Conservation (phyloP, 2,888 invertebrate genomes). For the Coecobrya sp. region DNA sequence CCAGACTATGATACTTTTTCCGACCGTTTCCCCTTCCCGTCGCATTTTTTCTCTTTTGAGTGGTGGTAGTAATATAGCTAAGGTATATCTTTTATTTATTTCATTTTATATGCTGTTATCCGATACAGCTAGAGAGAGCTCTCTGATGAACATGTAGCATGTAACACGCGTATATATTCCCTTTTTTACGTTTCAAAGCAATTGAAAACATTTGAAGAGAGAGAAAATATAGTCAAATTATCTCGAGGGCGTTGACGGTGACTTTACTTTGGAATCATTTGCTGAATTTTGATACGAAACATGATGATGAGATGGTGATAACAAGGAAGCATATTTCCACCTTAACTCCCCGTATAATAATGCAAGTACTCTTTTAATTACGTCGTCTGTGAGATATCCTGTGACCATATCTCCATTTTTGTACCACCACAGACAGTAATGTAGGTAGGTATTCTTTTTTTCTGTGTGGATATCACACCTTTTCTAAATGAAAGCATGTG, state of each 20-base stretch:
- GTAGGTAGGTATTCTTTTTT: too few relatives aligned
- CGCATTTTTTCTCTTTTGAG: constrained; percentile 32
- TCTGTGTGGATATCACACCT: background rate
- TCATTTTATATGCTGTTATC: background rate
- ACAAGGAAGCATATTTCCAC: background rate
- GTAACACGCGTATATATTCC: background rate
- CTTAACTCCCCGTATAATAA: background rate
- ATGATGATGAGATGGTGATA: constrained; percentile 24
- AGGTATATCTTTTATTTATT: background rate
- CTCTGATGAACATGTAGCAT: background rate
- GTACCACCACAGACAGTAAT: background rate
- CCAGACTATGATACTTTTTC: constrained; percentile 45
- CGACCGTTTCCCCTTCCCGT: constrained; percentile 21
- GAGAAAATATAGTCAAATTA: constrained; percentile 24
- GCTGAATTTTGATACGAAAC: background rate
- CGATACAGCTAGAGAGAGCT: background rate
- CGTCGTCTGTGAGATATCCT: background rate
- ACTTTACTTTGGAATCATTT: constrained; percentile 20
- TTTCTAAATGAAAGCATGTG: background rate
- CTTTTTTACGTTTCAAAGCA: background rate
- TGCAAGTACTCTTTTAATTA: constrained; percentile 4
- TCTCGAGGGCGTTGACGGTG: constrained; percentile 46
- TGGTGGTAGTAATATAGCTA: background rate
- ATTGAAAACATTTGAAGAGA: background rate
- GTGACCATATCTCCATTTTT: constrained; percentile 17